A percentile compares a stretch with the other conserved stretches of the same genome.
Evolutionary conservation across 2,888 invertebrate species (phyloP).

Genomic region (Lapara coniferarum): DNA sequence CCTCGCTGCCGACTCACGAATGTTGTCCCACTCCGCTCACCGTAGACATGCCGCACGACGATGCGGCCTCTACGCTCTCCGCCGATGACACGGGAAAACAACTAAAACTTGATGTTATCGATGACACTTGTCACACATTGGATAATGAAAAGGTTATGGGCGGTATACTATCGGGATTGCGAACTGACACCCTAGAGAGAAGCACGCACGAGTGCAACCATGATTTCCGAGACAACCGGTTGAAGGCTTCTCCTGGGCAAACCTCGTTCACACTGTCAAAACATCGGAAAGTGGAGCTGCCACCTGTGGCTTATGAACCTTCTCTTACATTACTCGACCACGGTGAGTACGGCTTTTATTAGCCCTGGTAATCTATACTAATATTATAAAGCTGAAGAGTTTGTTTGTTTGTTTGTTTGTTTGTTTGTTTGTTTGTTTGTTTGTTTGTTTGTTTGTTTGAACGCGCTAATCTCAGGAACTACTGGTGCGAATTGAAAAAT

Average conservation of each 20-base stretch:
- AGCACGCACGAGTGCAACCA: slow-evolving; percentile 68
- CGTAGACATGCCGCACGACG: slow-evolving; percentile 70
- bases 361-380: too few species aligned
- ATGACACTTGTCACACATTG: slow-evolving; percentile 69
- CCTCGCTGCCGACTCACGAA: slow-evolving; percentile 35
- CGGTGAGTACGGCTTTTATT: slow-evolving; percentile 55
- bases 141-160: slow-evolving; percentile 78
- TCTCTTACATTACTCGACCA: slow-evolving; percentile 65
- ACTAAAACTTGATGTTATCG: slow-evolving; percentile 69
- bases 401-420: too few species aligned
- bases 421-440: too few species aligned
- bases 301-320: slow-evolving; percentile 72
- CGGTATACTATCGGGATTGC: slow-evolving; percentile 63
- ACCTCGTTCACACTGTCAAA: slow-evolving; percentile 84
- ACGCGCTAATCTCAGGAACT: too few species aligned
- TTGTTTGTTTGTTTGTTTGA: too few species aligned
- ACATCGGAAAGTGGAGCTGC: slow-evolving; percentile 85
- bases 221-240: slow-evolving; percentile 75
- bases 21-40: slow-evolving; percentile 36
- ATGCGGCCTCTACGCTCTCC: slow-evolving; percentile 63
- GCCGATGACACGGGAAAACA: slow-evolving; percentile 65
- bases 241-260: slow-evolving; percentile 72
- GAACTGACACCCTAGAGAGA: slow-evolving; percentile 57
- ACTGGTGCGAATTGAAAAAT: too few species aligned
- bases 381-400: too few species aligned